Percentiles rank a stretch among this genome's conserved stretches.
Conservation (phyloP, 2,113 vertebrate species). For the Syrrhaptes paradoxus region DNA sequence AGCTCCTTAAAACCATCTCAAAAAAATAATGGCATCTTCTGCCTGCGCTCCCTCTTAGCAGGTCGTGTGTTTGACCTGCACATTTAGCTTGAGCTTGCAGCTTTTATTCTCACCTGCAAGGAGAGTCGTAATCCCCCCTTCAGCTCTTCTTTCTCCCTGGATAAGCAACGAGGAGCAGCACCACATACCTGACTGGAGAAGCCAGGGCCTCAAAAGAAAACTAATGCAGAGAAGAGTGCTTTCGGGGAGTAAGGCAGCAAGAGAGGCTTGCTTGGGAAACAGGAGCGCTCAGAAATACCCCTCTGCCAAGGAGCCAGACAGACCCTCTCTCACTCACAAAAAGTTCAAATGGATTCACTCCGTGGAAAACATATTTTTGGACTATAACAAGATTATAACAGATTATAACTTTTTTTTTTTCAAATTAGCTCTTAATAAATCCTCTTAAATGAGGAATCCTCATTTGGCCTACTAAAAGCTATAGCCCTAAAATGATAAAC, state of each 20-base stretch:
- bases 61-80: background rate
- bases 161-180: background rate
- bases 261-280: background rate
- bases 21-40: background rate
- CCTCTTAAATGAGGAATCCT: slow-evolving; percentile 15
- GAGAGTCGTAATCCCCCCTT: background rate
- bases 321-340: background rate
- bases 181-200: background rate
- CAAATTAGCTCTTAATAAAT: slow-evolving; percentile 10
- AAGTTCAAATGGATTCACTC: background rate
- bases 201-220: background rate
- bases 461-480: background rate
- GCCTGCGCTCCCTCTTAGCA: background rate
- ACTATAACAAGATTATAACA: slow-evolving; percentile 11
- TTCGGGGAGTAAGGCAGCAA: background rate
- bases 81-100: background rate
- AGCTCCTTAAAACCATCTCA: background rate
- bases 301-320: background rate
- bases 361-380: background rate
- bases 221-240: background rate
- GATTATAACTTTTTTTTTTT: background rate
- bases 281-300: background rate
- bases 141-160: background rate
- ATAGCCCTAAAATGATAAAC: background rate
- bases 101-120: background rate